Percentiles rank a stretch among this genome's conserved stretches.
Evolutionary conservation across 1,140 invertebrate species (phyloP).

Genomic region (Meloidogyne hapla): DNA sequence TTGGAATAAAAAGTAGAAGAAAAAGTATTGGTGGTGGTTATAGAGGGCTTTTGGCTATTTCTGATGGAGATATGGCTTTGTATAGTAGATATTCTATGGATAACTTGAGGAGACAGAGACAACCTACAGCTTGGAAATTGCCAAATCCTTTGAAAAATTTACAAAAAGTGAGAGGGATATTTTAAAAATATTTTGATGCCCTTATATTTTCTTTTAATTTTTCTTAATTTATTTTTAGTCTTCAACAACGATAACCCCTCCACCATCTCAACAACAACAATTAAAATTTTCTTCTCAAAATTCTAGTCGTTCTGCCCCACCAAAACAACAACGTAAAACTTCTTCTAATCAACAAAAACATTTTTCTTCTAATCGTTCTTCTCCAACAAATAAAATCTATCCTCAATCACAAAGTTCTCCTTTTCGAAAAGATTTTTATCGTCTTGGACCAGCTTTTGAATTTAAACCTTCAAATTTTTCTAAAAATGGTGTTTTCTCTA

Average conservation of each 20-base stretch:
- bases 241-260: not conserved
- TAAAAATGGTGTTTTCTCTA: conserved; percentile 2
- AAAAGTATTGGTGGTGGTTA: not conserved
- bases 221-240: not conserved
- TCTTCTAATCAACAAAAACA: not conserved
- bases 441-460: conserved; percentile 43
- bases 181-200: too few species aligned
- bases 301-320: not conserved
- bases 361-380: not conserved
- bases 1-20: conserved; percentile 19
- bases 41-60: conserved; percentile 16
- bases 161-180: not conserved
- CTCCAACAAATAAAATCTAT: not conserved
- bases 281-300: not conserved
- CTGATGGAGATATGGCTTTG: conserved; percentile 19
- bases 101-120: conserved; percentile 3
- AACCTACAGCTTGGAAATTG: conserved; percentile 19
- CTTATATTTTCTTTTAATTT: not conserved
- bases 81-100: conserved; percentile 32
- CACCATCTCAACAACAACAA: not conserved
- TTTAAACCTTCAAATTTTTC: conserved; percentile 42
- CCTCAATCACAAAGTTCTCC: not conserved
- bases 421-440: conserved; percentile 30
- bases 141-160: conserved; percentile 14
- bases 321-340: not conserved